Conservation (phyloP, 92 coral and sea anemone genomes). For the Parazoanthus atlanticus region DNA sequence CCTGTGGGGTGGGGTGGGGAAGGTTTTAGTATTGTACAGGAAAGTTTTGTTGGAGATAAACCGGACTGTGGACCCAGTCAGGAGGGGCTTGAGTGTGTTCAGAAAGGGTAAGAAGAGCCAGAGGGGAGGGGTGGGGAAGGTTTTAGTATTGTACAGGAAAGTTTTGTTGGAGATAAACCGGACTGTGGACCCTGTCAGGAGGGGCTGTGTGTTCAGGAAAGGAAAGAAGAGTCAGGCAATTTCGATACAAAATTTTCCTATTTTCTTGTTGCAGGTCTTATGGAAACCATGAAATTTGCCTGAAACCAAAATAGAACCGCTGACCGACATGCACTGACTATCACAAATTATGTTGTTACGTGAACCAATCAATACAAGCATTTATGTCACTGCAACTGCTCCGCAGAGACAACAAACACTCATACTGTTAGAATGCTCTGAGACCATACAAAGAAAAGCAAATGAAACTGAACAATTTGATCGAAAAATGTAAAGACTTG, state of each 20-base stretch:
- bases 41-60: constrained; percentile 88
- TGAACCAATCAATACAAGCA: too few relatives aligned
- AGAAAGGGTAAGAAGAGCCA: constrained; percentile 69
- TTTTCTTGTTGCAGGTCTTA: constrained; percentile 16
- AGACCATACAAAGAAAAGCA: too few relatives aligned
- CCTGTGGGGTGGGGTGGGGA: not conserved
- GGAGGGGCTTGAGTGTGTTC: constrained; percentile 81
- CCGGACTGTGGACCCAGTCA: constrained; percentile 88
- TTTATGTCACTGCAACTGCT: too few relatives aligned
- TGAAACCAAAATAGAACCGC: not conserved
- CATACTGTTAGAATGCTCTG: too few relatives aligned
- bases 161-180: constrained; percentile 86
- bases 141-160: constrained; percentile 64
- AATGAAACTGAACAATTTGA: too few relatives aligned
- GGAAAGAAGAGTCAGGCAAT: constrained; percentile 45
- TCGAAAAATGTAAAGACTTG: too few relatives aligned
- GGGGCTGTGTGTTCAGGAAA: constrained; percentile 80
- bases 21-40: constrained; percentile 56
- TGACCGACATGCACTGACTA: not conserved
- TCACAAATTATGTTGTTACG: not conserved
- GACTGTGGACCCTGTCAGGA: constrained; percentile 79
- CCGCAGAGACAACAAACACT: too few relatives aligned
- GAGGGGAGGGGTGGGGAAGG: not conserved
- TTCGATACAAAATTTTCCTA: not conserved
- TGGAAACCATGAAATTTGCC: constrained; percentile 24